Percentiles rank a stretch among this genome's conserved stretches.
Conservation (phyloP, 2,797 vertebrate genomes). For the Gobio occitaniae region DNA sequence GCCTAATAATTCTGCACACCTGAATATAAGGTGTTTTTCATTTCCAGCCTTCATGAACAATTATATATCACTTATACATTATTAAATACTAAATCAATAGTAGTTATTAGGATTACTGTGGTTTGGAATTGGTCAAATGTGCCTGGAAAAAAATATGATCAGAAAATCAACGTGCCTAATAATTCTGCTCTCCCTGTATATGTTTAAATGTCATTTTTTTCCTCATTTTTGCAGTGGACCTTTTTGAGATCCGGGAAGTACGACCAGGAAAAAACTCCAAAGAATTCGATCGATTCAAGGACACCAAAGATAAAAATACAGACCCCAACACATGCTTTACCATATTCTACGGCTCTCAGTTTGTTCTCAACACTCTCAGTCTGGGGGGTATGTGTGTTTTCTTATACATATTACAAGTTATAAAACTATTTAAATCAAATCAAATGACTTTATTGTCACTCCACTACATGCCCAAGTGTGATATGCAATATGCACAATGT, state of each 20-base stretch:
- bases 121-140: too few species aligned
- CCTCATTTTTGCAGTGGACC: conserved; percentile 83
- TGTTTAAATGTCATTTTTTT: not conserved
- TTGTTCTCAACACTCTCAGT: conserved; percentile 93
- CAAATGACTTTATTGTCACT: not conserved
- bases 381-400: conserved; percentile 83
- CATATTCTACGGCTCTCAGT: conserved; percentile 92
- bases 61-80: too few species aligned
- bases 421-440: not conserved
- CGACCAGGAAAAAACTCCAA: conserved; percentile 91
- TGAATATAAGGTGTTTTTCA: too few species aligned
- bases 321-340: conserved; percentile 85
- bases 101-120: too few species aligned
- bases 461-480: not conserved
- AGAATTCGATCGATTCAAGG: conserved; percentile 94
- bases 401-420: not conserved
- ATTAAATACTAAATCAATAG: too few species aligned
- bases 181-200: too few species aligned
- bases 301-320: conserved; percentile 76
- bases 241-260: conserved; percentile 93
- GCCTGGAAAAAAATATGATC: too few species aligned
- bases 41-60: too few species aligned
- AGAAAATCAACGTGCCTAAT: too few species aligned
- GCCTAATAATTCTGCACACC: too few species aligned
- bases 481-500: not conserved